These are phyloP conservation scores for Rhinopithecus roxellana DNA, from an alignment of 2,113 vertebrate species.

Conservation along the genomic window DNA sequence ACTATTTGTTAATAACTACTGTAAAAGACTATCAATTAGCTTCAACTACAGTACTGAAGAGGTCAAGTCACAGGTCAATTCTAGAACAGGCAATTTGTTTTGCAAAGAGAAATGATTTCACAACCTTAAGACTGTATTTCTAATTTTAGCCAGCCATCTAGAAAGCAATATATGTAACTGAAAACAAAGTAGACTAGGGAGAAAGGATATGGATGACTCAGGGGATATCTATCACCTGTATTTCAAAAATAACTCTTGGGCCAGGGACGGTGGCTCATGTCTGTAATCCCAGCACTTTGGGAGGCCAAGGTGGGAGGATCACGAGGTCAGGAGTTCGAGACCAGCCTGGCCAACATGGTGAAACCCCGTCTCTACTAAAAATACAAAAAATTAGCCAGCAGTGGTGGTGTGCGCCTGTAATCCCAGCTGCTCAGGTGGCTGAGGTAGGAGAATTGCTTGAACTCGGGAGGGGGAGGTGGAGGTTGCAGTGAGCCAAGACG, in stretches of 20 bases:
- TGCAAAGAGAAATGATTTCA: neutral
- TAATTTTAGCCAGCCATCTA: neutral
- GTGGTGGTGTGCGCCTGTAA: neutral
- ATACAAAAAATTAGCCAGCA: neutral
- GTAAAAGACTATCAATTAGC: neutral
- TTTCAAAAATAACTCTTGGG: neutral
- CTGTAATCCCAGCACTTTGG: neutral
- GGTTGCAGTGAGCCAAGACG: neutral
- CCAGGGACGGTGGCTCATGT: neutral
- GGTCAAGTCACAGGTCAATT: neutral
- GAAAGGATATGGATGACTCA: neutral
- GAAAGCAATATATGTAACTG: neutral
- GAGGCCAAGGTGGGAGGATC: neutral
- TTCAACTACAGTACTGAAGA: slow-evolving; percentile 22
- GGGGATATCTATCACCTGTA: neutral
- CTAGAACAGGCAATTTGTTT: slow-evolving; percentile 8
- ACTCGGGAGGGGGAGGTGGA: neutral
- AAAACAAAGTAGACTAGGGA: neutral
- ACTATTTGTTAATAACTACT: neutral
- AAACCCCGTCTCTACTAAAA: neutral
- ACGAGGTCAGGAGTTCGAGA: neutral
- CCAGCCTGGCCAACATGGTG: neutral
- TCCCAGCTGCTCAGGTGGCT: neutral
- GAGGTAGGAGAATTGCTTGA: neutral
- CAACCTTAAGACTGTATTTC: neutral